Evolutionary conservation across 2,113 vertebrate species (phyloP), one percentile per base, ranked within the genome.

Genomic region (Actenoides lindsayi): DNA sequence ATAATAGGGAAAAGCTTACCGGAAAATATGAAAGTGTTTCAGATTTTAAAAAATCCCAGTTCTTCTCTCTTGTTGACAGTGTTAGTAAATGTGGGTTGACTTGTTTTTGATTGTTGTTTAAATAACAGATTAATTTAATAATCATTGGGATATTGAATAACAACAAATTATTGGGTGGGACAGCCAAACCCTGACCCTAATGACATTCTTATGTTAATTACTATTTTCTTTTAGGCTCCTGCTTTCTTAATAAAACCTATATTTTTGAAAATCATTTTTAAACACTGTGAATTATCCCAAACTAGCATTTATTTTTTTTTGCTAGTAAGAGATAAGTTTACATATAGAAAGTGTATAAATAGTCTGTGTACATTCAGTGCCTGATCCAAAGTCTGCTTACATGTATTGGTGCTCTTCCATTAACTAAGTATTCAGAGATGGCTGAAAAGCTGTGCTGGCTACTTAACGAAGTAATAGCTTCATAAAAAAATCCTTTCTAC

Each of bases 121-220:
- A 98, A 93, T 98, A 98, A 96, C 96, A 98, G 97, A 98, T 98
- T 98, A 98, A 98, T 98, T 97, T 98, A 98, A 98, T 98, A 98
- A 98, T 98, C 89, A 56, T 83, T 96, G 91, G 93, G 89, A 94
- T 98, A 98, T 98, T 94, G 97, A 96, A 98, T 98, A 94, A 97
- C 97, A 90, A 98, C 46, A 98, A 98, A 98, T 98, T 97, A 98
- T 94, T 89, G 97, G 82, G 87, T 94, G 75, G 56, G 33, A 56
- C 51, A 83, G 97, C 98, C 98, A 98, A 98, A 96, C 96, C 93
- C 94, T 96, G 97, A 98, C 98, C 98, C 96, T 98, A 98, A 98
- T 98, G 96, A 98, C 97, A 98, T 98, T 98, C 97, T 98, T 98
- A 98, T 96, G 97, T 97, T 98, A 98, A 98, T 98, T 97, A 93